These are phyloP conservation scores for Gari tellinella DNA, from an alignment of 2,888 invertebrate species.

Conservation along the genomic window DNA sequence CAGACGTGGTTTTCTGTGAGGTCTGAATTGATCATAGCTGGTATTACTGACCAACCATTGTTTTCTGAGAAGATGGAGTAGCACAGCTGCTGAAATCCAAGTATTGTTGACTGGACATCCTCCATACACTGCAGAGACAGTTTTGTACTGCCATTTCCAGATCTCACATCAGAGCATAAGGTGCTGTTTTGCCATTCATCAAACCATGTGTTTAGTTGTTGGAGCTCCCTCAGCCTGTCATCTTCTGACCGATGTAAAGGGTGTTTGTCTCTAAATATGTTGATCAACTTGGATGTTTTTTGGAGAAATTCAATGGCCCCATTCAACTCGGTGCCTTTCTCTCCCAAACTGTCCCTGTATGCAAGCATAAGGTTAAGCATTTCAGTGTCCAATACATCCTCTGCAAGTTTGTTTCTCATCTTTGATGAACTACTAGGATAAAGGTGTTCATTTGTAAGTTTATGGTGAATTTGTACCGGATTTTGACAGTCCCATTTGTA, in stretches of 20 bases:
- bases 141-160: background rate
- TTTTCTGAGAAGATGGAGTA: background rate
- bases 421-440: slow-evolving; percentile 37
- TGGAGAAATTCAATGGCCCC: slow-evolving; percentile 30
- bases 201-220: slow-evolving; percentile 1
- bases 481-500: slow-evolving; percentile 53
- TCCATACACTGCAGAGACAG: slow-evolving; percentile 19
- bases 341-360: slow-evolving; percentile 33
- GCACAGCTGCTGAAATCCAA: slow-evolving; percentile 36
- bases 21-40: slow-evolving; percentile 51
- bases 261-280: slow-evolving; percentile 32
- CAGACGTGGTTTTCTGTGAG: slow-evolving; percentile 47
- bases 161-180: no score
- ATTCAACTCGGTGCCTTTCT: slow-evolving; percentile 43
- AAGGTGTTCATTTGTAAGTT: slow-evolving; percentile 43
- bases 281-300: slow-evolving; percentile 35
- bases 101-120: slow-evolving; percentile 34
- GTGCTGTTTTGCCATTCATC: slow-evolving; percentile 3
- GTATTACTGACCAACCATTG: slow-evolving; percentile 30
- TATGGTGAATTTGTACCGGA: slow-evolving; percentile 43
- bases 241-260: slow-evolving; percentile 18
- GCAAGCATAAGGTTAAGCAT: slow-evolving; percentile 53
- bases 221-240: background rate
- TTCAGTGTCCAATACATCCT: slow-evolving; percentile 51
- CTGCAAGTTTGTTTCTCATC: slow-evolving; percentile 60